Evolutionary conservation across 2,113 vertebrate genomes (phyloP), one percentile per base, ranked within the genome.

Genomic region (Corapipo altera): DNA sequence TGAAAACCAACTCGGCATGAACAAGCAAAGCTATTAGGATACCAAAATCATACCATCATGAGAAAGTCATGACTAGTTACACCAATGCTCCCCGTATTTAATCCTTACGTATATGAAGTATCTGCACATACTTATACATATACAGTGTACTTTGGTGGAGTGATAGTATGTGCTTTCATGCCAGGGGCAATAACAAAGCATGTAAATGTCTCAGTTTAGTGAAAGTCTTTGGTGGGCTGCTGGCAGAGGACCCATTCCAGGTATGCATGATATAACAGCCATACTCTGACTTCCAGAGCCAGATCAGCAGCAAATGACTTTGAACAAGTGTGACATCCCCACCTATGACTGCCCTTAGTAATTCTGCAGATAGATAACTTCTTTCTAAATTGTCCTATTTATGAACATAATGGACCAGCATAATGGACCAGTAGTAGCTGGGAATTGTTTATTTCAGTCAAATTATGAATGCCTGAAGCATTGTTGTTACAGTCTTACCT

Each of bases 121-220:
- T 9, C 35, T 27, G 37, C 35, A 30, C 32, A 5, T 7, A 12
- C 9, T 77, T 32, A 20, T 8, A 46, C 9, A 8, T 10, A 15
- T 0, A 51, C 18, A 41, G 32, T 0, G 0, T 16, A 8, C 14
- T 58, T 35, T 33, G 32, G 37, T 13, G 33, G 51, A 19, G 30
- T 0, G 0, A 78, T 3, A 59, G 13, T 1, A 1, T 5, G 14
- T 2, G 3, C 9, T 80, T 1, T 10, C 2, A 0, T 0, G 0
- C 52, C 27, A 27, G 15, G 64, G 44, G 18, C 21, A 37, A 13
- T 26, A 59, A 43, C 1, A 8, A 58, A 22, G 27, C 12, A 4
- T 6, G 2, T 11, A 41, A 69, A 59, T 6, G 8, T 54, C 44
- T 76, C 13, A 7, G 32, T 39, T 55, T 37, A 71, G 30, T 32